Evolutionary conservation across 2,888 invertebrate species (phyloP).

Genomic region (Agrochola macilenta): DNA sequence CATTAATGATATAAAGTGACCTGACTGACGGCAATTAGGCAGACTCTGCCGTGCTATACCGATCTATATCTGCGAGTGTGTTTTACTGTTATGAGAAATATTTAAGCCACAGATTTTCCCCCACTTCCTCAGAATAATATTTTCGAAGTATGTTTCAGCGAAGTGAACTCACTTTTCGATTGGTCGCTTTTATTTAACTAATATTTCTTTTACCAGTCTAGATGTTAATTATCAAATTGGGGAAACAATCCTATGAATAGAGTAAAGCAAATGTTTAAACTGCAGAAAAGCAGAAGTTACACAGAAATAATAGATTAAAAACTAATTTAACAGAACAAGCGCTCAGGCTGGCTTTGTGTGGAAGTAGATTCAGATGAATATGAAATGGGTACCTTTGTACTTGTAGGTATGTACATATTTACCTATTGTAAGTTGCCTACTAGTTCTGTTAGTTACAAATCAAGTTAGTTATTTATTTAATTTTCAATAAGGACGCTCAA

Average conservation of each 20-base stretch:
- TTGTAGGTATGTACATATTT: background rate
- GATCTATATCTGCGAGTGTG: slow-evolving; percentile 29
- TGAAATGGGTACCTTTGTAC: background rate
- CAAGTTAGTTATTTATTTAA: background rate
- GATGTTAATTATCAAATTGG: background rate
- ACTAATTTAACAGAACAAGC: slow-evolving; percentile 11
- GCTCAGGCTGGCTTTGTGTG: background rate
- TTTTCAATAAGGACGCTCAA: slow-evolving; percentile 16
- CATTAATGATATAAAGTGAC: slow-evolving; percentile 77
- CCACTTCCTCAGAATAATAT: background rate
- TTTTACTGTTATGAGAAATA: slow-evolving; percentile 15
- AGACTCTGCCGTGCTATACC: slow-evolving; percentile 43
- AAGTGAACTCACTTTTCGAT: background rate
- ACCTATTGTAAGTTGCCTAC: background rate
- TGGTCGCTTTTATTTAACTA: too few species aligned
- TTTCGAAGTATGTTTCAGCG: background rate
- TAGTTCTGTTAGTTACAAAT: background rate
- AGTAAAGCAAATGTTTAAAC: background rate
- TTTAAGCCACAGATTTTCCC: slow-evolving; percentile 14
- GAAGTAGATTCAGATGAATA: slow-evolving; percentile 14
- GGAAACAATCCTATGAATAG: background rate
- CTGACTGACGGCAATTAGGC: slow-evolving; percentile 62
- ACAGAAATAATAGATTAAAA: slow-evolving; percentile 13
- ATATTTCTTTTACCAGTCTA: background rate
- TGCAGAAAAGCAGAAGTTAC: background rate